phyloP scores from a whole-genome alignment of 2,113 vertebrate genomes.

The Ahaetulla prasina region DNA sequence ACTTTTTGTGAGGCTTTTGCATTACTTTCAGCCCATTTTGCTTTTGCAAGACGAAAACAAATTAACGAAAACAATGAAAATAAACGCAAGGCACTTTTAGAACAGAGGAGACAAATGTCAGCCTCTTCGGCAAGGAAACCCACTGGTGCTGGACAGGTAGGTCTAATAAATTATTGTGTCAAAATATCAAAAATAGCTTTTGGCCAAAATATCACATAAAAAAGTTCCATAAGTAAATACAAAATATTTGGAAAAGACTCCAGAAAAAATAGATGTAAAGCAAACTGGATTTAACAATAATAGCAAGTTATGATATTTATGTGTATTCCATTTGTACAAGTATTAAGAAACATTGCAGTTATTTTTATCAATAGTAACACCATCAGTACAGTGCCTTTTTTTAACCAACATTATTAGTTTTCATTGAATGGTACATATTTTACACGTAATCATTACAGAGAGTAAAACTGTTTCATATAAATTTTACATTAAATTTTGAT shows the following conservation, averaged over 20 bases:
- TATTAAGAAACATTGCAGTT: neutral
- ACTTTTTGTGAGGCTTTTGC: neutral
- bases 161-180: neutral
- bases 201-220: neutral
- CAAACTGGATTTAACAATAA: neutral
- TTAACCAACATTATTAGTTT: neutral
- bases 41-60: conserved; percentile 61
- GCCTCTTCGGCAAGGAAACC: conserved; percentile 58
- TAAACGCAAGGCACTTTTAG: conserved; percentile 59
- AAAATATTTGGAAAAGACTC: neutral
- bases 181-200: neutral
- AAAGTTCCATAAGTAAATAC: neutral
- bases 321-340: neutral
- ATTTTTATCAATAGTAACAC: neutral
- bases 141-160: conserved; percentile 70
- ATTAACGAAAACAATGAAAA: conserved; percentile 52
- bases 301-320: neutral
- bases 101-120: conserved; percentile 63
- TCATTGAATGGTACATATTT: neutral
- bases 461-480: neutral
- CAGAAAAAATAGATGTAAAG: neutral
- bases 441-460: neutral
- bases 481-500: neutral
- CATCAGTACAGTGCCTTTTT: neutral
- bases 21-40: conserved; percentile 31